Evolutionary conservation across 1,140 invertebrate genomes (phyloP), one percentile per base, ranked within the genome.

Genomic region (Platyura marginata): DNA sequence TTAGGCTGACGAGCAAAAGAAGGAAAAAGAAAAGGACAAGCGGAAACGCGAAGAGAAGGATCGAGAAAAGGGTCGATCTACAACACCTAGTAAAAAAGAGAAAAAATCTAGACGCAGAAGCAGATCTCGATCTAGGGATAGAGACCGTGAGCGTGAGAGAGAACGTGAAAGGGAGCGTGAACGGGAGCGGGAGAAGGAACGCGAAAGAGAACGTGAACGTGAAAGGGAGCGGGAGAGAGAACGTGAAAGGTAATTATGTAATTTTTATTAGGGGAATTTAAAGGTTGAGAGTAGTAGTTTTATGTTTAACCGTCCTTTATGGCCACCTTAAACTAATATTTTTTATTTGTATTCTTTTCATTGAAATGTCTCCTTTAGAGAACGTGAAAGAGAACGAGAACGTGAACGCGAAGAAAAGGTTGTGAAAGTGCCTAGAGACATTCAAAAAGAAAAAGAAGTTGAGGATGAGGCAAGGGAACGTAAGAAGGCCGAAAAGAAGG

Each of bases 391-490:
- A 50, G 62, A 70, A 40, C 40, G 62, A 58, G 54, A 44, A 41
- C 51, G 39, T 47, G 68, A 66, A 36, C 55, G 69, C n/a, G 70
- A 73, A 23, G 65, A 68, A 25, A 59, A 61, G 42, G 35, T 46
- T 1, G 22, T 51, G 0, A 75, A 75, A 49, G 70, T 65, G 5
- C 65, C 73, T 32, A 67, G 71, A 10, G 75, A 77, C 44, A 63
- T 74, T 43, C 64, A 77, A 19, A 65, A 79, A 39, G 84, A 88
- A 56, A 77, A 87, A 59, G 85, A 90, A 61, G 75, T 91, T 49
- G 88, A 94, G 59, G 89, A 92, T 59, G 89, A 97, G 59, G 70
- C 75, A 2, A 79, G 88, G 43, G 90, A 96, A 54, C 77, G 83
- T 54, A 87, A 90, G 54, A 82, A 91, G 53, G 67, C 81, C 16